Percentiles rank a stretch among this genome's conserved stretches.
Conservation (phyloP, 2,797 vertebrate species). For the Picus viridis region DNA sequence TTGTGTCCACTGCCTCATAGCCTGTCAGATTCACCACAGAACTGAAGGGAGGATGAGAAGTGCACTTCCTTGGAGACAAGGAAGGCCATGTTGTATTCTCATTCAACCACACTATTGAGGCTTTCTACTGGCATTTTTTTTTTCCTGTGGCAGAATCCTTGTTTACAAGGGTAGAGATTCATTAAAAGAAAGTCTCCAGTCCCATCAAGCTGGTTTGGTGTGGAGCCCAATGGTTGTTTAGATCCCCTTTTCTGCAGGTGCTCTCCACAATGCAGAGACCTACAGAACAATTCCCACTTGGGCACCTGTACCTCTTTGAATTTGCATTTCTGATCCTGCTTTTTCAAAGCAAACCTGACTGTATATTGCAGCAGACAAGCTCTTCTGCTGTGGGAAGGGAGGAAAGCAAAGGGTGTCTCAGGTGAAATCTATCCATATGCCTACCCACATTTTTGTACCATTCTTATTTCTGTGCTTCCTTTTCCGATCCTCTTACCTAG, state of each 20-base stretch:
- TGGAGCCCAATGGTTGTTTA: background rate
- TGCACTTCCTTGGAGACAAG: background rate
- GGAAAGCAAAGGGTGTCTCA: background rate
- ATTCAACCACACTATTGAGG: background rate
- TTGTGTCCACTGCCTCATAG: background rate
- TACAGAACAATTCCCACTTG: background rate
- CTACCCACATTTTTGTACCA: background rate
- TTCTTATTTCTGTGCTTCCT: background rate
- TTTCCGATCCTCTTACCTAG: background rate
- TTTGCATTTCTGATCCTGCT: background rate
- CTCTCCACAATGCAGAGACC: background rate
- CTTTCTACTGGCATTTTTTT: background rate
- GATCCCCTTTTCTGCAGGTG: background rate
- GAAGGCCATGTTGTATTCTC: background rate
- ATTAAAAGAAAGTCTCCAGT: background rate
- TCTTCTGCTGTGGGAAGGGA: background rate
- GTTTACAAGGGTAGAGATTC: background rate
- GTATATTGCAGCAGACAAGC: accelerated
- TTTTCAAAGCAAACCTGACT: background rate
- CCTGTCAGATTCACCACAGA: background rate
- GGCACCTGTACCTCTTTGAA: background rate
- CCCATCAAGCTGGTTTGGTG: background rate
- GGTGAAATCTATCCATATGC: background rate
- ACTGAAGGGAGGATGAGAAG: background rate
- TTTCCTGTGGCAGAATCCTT: background rate